Base-by-base conservation (phyloP, 2,888 invertebrate species). In the Microctonus aethiopoides region DNA sequence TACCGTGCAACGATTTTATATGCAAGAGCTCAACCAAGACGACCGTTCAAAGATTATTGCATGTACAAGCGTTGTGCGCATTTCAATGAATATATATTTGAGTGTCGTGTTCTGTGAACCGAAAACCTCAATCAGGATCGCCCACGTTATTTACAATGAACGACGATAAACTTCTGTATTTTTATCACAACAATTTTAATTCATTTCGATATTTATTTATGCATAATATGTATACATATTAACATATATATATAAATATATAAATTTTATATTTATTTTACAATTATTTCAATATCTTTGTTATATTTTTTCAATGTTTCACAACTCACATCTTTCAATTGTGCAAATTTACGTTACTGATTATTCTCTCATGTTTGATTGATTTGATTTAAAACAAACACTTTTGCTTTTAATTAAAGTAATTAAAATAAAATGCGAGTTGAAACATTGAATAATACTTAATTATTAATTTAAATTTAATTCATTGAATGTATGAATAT, bases 31-130 rank as follows among this genome's bases (percentile, higher is more conserved):
- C 46, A 46, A 16, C 16, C 16, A 46, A 7, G 16, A 5, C 16
- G 7, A 46, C 46, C 0, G 16, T 46, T 46, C 9, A 54, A 26
- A 22, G 51, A 52, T 52, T 56, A 65, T 72, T 74, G 72, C 72
- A 63, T 63, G 56, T 64, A 60, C 52, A n/a, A 39, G 36, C 61
- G 61, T 41, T 65, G 54, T 34, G 41, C 41, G 36, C 51, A 52
- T 16, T 52, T n/a, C 46, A 20, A 41, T 11, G 10, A n/a, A 5
- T 46, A 46, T 3, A 46, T 52, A 52, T 52, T 22, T 9, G 0
- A 9, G 24, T 7, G 10, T 11, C 41, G 11, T 41, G 41, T 41
- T 52, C 51, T 16, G 51, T 22, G 51, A 16, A 1, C 22, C 51
- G 16, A 22, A 16, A 52, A 52, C 22, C 10, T 10, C 22, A 52